Evolutionary conservation across 30 jellyfish, hydroid and myxozoan genomes (phyloP).

Genomic region (Cassiopea andromeda): DNA sequence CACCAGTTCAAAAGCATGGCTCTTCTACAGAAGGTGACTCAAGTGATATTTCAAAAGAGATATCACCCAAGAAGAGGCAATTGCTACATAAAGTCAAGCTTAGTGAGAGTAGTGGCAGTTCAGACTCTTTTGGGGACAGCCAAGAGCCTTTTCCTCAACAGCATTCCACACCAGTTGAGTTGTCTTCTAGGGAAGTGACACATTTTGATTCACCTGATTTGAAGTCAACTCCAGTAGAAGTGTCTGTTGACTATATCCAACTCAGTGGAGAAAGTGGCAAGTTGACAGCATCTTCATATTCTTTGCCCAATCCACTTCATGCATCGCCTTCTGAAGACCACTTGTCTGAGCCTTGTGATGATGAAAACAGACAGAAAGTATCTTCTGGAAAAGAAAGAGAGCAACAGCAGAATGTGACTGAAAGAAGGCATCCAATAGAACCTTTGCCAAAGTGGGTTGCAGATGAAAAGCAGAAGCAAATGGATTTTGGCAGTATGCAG

Average conservation of each 20-base stretch:
- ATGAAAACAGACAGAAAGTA: neutral
- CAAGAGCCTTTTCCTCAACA: constrained; percentile 18
- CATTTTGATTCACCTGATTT: constrained; percentile 19
- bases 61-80: constrained; percentile 2
- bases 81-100: neutral
- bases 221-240: constrained; percentile 36
- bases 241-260: constrained; percentile 25
- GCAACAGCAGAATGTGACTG: neutral
- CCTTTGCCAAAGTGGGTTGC: constrained; percentile 44
- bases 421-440: neutral
- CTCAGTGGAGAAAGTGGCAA: constrained; percentile 16
- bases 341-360: neutral
- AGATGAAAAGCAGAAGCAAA: neutral
- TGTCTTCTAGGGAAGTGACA: constrained; percentile 53
- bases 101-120: neutral
- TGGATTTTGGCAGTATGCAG: constrained; percentile 2
- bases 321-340: constrained; percentile 24
- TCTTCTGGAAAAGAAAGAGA: neutral
- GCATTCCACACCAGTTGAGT: constrained; percentile 3
- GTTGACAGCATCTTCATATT: constrained; percentile 12
- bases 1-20: constrained; percentile 16
- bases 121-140: constrained; percentile 1
- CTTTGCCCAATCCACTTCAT: constrained; percentile 48
- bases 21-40: constrained; percentile 5
- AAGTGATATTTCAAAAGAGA: neutral